Base-by-base conservation (phyloP, 2,797 vertebrate species). In the Myripristis jacobus region DNA sequence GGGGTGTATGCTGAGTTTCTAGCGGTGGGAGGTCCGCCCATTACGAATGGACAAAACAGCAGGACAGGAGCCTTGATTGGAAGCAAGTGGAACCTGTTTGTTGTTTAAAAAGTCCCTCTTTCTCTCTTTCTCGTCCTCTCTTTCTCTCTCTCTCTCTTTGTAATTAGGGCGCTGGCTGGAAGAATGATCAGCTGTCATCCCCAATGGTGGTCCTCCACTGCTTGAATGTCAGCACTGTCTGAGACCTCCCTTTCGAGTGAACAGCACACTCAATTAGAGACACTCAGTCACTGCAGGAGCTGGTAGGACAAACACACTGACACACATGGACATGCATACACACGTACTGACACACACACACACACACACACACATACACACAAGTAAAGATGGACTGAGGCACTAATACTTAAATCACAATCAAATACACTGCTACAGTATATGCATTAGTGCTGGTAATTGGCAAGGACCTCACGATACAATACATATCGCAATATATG, bases 151-250 rank as follows among this genome's bases (percentile, higher is more conserved):
- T 71, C 58, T 62, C 64, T 36, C 51, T 34, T 50, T 50, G 88
- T 90, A 91, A 91, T 91, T 88, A 89, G 85, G 82, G 74, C 66
- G 79, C 72, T 58, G 82, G 80, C 83, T 89, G 81, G 87, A 87
- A 90, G 88, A 92, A 81, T 86, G 89, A 92, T 92, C 86, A 87
- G 87, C 87, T 91, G 91, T 88, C 91, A 90, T 87, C 80, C 79
- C 82, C 84, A 41, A 74, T 58, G 86, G 88, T 87, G 90, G 88
- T 85, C 88, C 80, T 88, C 88, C 81, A 82, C 84, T 34, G 84
- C 80, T 79, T 86, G 89, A 90, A 92, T 92, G 91, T 91, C 91
- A 92, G 84, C 86, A 77, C 82, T 79, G 85, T 79, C 88, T 88
- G 86, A 91, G 85, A 90, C 89, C 83, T 89, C 88, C 87, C 77